A percentile compares a stretch with the other conserved stretches of the same genome.
Evolutionary conservation across 1,140 invertebrate species (phyloP).

Genomic region (Drosophila sp.): DNA sequence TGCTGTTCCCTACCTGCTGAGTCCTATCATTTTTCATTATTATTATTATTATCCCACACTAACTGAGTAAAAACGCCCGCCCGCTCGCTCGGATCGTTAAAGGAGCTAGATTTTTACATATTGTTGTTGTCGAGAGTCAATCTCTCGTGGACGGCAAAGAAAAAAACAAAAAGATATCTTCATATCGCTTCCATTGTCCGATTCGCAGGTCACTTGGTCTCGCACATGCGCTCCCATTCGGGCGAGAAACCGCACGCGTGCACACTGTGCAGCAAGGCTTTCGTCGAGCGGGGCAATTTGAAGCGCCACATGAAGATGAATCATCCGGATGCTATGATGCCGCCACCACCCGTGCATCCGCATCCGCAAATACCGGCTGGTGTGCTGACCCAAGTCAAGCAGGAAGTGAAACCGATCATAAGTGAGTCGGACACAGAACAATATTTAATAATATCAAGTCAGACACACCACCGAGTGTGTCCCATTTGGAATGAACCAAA

Average conservation of each 20-base stretch:
- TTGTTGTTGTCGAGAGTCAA: slow-evolving; percentile 34
- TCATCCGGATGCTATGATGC: slow-evolving; percentile 84
- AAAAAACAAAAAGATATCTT: slow-evolving; percentile 45
- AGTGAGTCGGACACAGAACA: slow-evolving; percentile 74
- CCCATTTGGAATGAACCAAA: slow-evolving; percentile 11
- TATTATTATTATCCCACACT: not conserved
- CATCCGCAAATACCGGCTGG: slow-evolving; percentile 84
- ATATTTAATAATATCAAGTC: slow-evolving; percentile 6
- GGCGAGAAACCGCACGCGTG: slow-evolving; percentile 93
- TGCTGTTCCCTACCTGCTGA: not conserved
- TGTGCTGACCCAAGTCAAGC: slow-evolving; percentile 82
- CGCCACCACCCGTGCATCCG: slow-evolving; percentile 81
- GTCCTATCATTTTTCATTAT: too few species aligned
- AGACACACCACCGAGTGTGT: slow-evolving; percentile 31
- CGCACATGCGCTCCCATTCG: slow-evolving; percentile 95
- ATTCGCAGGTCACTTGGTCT: slow-evolving; percentile 90
- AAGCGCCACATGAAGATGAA: slow-evolving; percentile 86
- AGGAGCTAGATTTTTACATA: not conserved
- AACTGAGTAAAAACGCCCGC: not conserved
- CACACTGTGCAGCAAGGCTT: slow-evolving; percentile 91
- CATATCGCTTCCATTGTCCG: slow-evolving; percentile 78
- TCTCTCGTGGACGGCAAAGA: not conserved
- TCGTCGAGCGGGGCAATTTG: slow-evolving; percentile 91
- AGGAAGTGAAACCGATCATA: slow-evolving; percentile 84
- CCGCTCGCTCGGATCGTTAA: too few species aligned